Base-by-base conservation (phyloP, 2,113 vertebrate genomes). In the Phrynosoma platyrhinos region DNA sequence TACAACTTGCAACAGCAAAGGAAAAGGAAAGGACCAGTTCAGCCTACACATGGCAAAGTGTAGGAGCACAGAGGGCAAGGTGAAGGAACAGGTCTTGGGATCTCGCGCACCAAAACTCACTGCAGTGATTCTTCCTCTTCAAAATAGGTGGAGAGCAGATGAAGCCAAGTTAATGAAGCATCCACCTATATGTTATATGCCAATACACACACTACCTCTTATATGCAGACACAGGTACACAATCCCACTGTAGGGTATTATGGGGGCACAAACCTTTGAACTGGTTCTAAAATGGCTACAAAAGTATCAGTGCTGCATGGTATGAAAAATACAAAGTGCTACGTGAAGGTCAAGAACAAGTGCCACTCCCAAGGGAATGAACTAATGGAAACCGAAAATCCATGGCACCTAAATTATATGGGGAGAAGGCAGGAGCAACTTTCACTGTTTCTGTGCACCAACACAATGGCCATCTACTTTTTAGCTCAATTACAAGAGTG, bases 281-380 rank as follows among this genome's bases (percentile, higher is more conserved):
- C 18, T 23, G 62, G n/a, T 69, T 64, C 87, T 77, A 88, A 89
- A 94, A 94, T 84, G 21, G 25, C 85, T 86, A 87, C 78, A 86
- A 83, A 93, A n/a, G 53, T 40, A 64, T 64, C 27, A 1, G 0
- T 0, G 58, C 40, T 12, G 80, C 62, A 78, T 30, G 27, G 71
- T 1, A 1, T 32, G 92, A 0, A 82, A 32, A 40, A 75, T 69
- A 2, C 0, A 92, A 89, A 91, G 90, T 16, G n/a, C 82, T 58
- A 79, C 40, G 0, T 0, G 1, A 82, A 87, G 68, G 1, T 89
- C 25, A 4, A 84, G 69, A 92, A 90, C 0, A 2, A 53, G 82
- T 30, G 68, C 52, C 30, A 23, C n/a, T 32, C 1, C 0, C 84
- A 0, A 82, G 21, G 64, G 18, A 4, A 76, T 36, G 25, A 75